These are phyloP conservation scores for Archivesica marissinica DNA, from an alignment of 1,140 invertebrate species.

Conservation along the genomic window DNA sequence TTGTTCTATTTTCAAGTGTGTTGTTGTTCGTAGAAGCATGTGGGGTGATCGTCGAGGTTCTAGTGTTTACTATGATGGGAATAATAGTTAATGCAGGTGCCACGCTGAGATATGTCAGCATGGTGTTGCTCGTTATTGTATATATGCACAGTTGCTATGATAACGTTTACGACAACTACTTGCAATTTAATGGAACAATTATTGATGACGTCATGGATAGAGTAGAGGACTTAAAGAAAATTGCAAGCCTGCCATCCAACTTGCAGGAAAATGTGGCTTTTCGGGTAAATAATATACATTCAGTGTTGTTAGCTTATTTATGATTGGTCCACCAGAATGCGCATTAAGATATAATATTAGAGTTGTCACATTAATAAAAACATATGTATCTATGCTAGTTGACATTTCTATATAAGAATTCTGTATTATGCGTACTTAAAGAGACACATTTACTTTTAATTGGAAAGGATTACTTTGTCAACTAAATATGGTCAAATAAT, in stretches of 20 bases:
- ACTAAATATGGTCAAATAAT: too few relatives aligned
- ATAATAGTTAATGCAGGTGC: constrained; percentile 82
- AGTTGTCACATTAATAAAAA: too few relatives aligned
- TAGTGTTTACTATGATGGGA: constrained; percentile 83
- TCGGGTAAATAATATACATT: constrained; percentile 59
- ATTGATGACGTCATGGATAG: constrained; percentile 81
- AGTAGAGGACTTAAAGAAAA: constrained; percentile 80
- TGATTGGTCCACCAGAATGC: too few relatives aligned
- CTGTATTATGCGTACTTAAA: too few relatives aligned
- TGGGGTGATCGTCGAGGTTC: constrained; percentile 79
- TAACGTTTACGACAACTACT: constrained; percentile 82
- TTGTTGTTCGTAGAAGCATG: constrained; percentile 78
- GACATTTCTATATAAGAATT: too few relatives aligned
- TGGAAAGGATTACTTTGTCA: too few relatives aligned
- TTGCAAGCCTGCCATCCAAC: constrained; percentile 79
- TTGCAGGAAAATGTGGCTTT: constrained; percentile 81
- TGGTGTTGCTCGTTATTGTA: constrained; percentile 80
- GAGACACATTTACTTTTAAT: too few relatives aligned
- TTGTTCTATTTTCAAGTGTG: constrained; percentile 76
- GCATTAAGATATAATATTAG: too few relatives aligned
- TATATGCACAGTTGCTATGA: constrained; percentile 83
- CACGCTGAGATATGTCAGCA: constrained; percentile 81
- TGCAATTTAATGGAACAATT: constrained; percentile 80
- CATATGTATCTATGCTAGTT: too few relatives aligned
- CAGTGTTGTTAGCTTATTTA: neutral